These are phyloP conservation scores for Pitta sordida DNA, from an alignment of 2,113 vertebrate genomes.

Conservation along the genomic window DNA sequence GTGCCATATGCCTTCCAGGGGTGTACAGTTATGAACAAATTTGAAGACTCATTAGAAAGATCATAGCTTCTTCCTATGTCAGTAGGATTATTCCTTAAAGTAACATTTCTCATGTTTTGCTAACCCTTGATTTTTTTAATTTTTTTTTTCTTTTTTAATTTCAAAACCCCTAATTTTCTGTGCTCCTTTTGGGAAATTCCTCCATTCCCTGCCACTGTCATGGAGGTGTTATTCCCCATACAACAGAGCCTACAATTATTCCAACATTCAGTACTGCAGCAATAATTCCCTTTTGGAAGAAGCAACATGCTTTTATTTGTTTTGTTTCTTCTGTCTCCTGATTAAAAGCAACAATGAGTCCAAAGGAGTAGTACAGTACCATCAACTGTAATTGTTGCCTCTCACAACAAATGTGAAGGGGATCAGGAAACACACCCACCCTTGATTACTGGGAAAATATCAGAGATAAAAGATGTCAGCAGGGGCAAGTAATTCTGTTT, in stretches of 20 bases:
- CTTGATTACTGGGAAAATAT: conserved; percentile 26
- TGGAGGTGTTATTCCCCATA: neutral
- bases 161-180: neutral
- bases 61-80: neutral
- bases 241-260: neutral
- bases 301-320: neutral
- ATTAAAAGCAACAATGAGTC: neutral
- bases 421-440: neutral
- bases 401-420: neutral
- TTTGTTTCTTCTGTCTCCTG: neutral
- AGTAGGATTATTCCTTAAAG: neutral
- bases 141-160: neutral
- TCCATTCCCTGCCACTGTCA: neutral
- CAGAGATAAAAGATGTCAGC: neutral
- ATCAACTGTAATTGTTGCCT: neutral
- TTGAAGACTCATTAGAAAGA: neutral
- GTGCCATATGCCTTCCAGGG: neutral
- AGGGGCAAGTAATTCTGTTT: conserved; percentile 12
- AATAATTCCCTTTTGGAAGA: neutral
- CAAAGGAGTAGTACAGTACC: neutral
- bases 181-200: neutral
- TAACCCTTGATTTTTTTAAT: neutral
- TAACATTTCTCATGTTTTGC: neutral
- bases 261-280: neutral
- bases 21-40: neutral